A percentile compares a stretch with the other conserved stretches of the same genome.
These are phyloP conservation scores for Euzophera pinguis DNA, from an alignment of 2,888 invertebrate genomes.

Conservation along the genomic window DNA sequence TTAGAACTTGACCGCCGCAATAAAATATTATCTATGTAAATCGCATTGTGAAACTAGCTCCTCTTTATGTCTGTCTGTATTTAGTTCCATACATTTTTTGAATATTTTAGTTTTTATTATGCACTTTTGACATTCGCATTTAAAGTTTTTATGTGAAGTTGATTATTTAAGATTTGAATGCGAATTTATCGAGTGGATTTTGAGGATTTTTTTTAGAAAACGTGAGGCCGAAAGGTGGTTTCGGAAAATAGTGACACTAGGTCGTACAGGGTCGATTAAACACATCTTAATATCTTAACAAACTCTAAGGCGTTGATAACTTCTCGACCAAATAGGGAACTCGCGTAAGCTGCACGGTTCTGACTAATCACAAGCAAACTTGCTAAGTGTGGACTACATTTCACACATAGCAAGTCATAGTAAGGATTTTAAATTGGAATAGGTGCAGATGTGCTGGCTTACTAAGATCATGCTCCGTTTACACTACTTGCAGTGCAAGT, in stretches of 20 bases:
- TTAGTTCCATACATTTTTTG: neutral
- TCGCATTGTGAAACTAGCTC: constrained; percentile 18
- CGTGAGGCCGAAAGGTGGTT: too few relatives aligned
- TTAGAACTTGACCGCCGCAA: constrained; percentile 22
- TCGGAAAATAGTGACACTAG: too few relatives aligned
- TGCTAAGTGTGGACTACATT: constrained; percentile 10
- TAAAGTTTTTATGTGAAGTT: neutral
- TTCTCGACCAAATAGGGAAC: neutral
- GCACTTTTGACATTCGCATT: neutral
- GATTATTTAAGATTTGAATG: neutral
- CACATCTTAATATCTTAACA: too few relatives aligned
- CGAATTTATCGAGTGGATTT: too few relatives aligned
- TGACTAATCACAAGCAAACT: constrained; percentile 10
- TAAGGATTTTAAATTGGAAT: constrained; percentile 12
- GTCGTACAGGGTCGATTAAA: too few relatives aligned
- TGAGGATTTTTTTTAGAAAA: too few relatives aligned
- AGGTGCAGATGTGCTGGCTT: constrained; percentile 8
- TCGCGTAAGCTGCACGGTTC: neutral
- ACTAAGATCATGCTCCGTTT: constrained; percentile 4
- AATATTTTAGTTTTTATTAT: neutral
- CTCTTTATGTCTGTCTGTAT: neutral
- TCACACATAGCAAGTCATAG: constrained; percentile 12
- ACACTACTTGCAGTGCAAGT: neutral
- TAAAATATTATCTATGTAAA: constrained; percentile 28
- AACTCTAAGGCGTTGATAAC: neutral